These are phyloP conservation scores for Ammospiza caudacuta DNA, from an alignment of 2,113 vertebrate species.

Conservation along the genomic window DNA sequence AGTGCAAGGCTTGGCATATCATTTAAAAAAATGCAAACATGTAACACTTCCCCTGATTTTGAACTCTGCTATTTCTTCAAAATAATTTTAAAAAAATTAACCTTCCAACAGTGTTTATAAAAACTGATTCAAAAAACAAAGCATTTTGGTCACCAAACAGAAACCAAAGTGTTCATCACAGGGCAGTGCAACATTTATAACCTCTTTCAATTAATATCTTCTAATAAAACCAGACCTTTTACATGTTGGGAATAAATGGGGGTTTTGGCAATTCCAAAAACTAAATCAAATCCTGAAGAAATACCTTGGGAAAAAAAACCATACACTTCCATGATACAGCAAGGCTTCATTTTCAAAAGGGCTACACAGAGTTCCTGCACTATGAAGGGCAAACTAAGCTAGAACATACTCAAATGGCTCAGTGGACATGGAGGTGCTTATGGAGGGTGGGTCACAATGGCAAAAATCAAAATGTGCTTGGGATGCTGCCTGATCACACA, in stretches of 20 bases:
- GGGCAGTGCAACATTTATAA: neutral
- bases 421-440: neutral
- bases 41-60: neutral
- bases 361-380: constrained; percentile 63
- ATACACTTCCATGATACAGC: neutral
- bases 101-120: constrained; percentile 24
- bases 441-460: neutral
- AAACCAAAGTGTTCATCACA: neutral
- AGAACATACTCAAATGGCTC: constrained; percentile 54
- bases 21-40: neutral
- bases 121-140: neutral
- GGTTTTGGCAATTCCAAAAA: neutral
- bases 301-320: neutral
- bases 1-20: constrained; percentile 41
- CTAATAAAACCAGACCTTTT: neutral
- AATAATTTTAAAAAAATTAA: neutral
- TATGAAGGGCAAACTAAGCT: constrained; percentile 70
- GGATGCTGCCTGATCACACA: neutral
- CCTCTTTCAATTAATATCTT: neutral
- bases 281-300: constrained; percentile 11
- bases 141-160: neutral
- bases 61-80: neutral
- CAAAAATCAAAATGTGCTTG: neutral
- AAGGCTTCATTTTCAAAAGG: constrained; percentile 44
- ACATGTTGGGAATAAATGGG: neutral